These are phyloP conservation scores for Eumeta japonica DNA, from an alignment of 1,140 invertebrate species.

Conservation along the genomic window DNA sequence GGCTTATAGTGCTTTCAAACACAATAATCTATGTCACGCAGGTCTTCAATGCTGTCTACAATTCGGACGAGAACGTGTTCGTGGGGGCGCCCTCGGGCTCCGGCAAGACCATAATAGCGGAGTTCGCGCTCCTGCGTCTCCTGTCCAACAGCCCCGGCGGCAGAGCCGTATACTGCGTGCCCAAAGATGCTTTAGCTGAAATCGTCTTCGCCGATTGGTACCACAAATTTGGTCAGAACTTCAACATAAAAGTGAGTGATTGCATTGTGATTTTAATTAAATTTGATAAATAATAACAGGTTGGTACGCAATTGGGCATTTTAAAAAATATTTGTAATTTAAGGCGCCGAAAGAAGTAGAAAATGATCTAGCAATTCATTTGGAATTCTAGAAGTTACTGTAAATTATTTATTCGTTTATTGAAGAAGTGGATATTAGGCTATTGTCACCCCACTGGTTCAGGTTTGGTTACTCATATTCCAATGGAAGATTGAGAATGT, in stretches of 20 bases:
- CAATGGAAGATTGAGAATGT: no score
- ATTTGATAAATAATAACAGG: no score
- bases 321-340: neutral
- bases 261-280: no score
- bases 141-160: conserved; percentile 72
- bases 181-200: conserved; percentile 89
- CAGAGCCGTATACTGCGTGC: conserved; percentile 90
- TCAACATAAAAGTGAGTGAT: conserved; percentile 73
- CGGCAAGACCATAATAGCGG: conserved; percentile 95
- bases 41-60: conserved; percentile 98
- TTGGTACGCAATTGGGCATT: neutral
- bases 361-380: no score
- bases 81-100: conserved; percentile 96
- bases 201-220: conserved; percentile 90
- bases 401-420: no score
- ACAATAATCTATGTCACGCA: conserved; percentile 14
- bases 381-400: no score
- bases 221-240: conserved; percentile 76
- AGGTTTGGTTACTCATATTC: no score
- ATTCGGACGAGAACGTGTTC: conserved; percentile 98
- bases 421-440: no score
- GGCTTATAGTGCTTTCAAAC: neutral
- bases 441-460: no score
- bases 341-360: no score
- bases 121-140: conserved; percentile 92